Percentiles rank a stretch among this genome's conserved stretches.
Conservation (phyloP, 2,113 vertebrate species). For the Antidorcas marsupialis region DNA sequence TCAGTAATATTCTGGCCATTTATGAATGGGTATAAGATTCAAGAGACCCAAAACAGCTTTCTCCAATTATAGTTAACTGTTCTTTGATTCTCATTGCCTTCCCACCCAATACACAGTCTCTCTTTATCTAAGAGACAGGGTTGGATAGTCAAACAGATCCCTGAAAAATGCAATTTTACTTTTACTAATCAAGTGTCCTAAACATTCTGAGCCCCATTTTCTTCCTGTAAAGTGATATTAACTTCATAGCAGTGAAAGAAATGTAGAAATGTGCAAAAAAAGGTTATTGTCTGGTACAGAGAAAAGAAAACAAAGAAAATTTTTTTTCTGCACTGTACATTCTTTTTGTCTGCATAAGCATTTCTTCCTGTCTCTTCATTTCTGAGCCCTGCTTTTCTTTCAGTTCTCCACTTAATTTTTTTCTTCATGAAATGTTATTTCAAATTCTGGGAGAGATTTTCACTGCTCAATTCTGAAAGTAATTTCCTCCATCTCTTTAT, state of each 20-base stretch:
- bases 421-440: background rate
- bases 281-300: fast-evolving
- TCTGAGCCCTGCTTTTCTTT: background rate
- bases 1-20: background rate
- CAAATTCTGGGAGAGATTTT: background rate
- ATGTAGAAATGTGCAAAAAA: background rate
- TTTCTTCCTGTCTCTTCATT: background rate
- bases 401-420: background rate
- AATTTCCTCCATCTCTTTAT: background rate
- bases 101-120: fast-evolving
- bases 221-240: background rate
- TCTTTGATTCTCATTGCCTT: background rate
- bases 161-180: background rate
- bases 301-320: background rate
- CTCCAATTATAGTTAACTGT: background rate
- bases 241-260: background rate
- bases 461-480: background rate
- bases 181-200: background rate
- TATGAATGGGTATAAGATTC: background rate
- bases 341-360: background rate
- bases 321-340: background rate
- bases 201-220: background rate
- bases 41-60: background rate
- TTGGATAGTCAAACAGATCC: background rate
- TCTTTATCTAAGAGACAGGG: background rate